Evolutionary conservation across 2,797 vertebrate genomes (phyloP).

Genomic region (Distichodus sexfasciatus): DNA sequence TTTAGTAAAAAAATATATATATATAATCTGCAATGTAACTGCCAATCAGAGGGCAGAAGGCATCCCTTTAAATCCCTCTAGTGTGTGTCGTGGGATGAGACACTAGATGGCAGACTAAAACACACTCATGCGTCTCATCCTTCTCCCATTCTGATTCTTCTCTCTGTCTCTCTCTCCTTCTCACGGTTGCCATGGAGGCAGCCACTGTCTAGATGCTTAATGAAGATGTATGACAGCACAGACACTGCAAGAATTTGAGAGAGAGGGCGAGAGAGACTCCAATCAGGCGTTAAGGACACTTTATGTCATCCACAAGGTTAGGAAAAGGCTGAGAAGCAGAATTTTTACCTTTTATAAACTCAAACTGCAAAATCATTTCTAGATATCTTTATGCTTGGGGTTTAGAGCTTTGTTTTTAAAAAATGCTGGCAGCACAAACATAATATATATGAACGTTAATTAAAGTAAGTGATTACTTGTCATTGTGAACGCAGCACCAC

Average conservation of each 20-base stretch:
- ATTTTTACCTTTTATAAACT: too few species aligned
- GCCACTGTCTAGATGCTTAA: constrained; percentile 25
- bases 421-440: too few species aligned
- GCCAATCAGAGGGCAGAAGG: too few species aligned
- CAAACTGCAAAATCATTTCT: too few species aligned
- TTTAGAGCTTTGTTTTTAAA: too few species aligned
- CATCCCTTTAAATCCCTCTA: too few species aligned
- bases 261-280: background rate
- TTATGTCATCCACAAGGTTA: background rate
- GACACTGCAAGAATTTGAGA: background rate
- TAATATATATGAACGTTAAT: too few species aligned
- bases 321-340: background rate
- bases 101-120: constrained; percentile 35
- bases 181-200: constrained; percentile 27
- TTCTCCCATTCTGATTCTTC: constrained; percentile 1
- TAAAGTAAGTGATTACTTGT: too few species aligned
- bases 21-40: too few species aligned
- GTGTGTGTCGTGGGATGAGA: background rate
- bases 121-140: background rate
- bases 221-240: constrained; percentile 34
- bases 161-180: background rate
- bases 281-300: background rate
- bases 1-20: too few species aligned
- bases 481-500: too few species aligned
- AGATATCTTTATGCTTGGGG: too few species aligned